These are phyloP conservation scores for Lasiurus borealis DNA, from an alignment of 2,113 vertebrate genomes.

Conservation along the genomic window DNA sequence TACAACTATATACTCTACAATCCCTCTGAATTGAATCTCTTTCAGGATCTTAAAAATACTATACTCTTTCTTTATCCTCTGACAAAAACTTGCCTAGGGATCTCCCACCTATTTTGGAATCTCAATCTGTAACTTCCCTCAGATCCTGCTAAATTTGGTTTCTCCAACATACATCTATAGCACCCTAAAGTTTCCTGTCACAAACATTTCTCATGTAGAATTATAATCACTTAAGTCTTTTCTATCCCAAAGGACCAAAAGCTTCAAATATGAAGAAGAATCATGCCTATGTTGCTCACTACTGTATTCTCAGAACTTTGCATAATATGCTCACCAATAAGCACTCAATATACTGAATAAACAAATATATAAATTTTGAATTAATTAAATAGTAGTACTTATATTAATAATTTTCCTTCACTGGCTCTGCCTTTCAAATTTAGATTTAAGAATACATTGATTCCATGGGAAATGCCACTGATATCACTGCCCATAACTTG, in stretches of 20 bases:
- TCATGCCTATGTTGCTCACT: background rate
- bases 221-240: background rate
- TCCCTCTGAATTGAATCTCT: background rate
- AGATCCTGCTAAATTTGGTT: background rate
- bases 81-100: background rate
- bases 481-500: background rate
- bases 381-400: background rate
- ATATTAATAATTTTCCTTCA: conserved; percentile 24
- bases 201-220: background rate
- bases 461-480: background rate
- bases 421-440: background rate
- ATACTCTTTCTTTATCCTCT: background rate
- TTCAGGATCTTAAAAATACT: background rate
- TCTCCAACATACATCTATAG: background rate
- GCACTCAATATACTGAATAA: background rate
- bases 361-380: background rate
- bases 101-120: background rate
- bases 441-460: background rate
- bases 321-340: background rate
- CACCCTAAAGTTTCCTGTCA: background rate
- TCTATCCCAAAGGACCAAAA: background rate
- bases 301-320: background rate
- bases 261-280: background rate
- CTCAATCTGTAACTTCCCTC: background rate
- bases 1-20: background rate